A percentile compares a stretch with the other conserved stretches of the same genome.
These are phyloP conservation scores for Pelodiscus sinensis DNA, from an alignment of 2,113 vertebrate species.

Conservation along the genomic window DNA sequence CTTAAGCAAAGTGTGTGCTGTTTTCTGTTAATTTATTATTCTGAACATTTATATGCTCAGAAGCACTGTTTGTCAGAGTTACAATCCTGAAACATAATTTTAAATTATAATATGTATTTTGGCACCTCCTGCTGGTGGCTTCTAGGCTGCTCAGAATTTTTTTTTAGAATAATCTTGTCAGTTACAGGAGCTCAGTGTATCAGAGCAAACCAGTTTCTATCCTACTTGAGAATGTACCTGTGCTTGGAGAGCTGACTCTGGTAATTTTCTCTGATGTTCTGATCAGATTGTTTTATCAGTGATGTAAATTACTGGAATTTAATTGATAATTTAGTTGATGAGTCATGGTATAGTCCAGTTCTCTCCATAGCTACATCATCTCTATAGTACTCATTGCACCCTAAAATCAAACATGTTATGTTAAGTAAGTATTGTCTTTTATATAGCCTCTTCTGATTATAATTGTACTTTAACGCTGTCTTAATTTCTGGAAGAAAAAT, in stretches of 20 bases:
- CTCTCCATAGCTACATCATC: not conserved
- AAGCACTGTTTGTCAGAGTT: not conserved
- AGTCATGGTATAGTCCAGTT: not conserved
- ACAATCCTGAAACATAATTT: not conserved
- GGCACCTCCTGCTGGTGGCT: not conserved
- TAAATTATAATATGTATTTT: not conserved
- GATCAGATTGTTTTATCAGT: not conserved
- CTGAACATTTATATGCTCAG: not conserved
- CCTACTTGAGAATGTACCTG: not conserved
- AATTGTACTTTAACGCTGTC: not conserved
- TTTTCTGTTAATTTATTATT: not conserved
- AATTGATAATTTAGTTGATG: not conserved
- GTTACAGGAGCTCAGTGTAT: not conserved
- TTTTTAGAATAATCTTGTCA: not conserved
- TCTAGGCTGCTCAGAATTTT: not conserved
- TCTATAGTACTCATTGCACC: not conserved
- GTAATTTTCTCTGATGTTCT: not conserved
- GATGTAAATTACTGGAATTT: not conserved
- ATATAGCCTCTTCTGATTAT: not conserved
- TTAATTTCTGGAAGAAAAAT: not conserved
- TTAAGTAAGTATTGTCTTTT: not conserved
- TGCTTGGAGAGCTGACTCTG: not conserved
- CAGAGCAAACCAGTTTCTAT: not conserved
- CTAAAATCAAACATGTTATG: not conserved
- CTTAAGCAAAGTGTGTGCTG: slow-evolving; percentile 51